Evolutionary conservation across 1,140 invertebrate species (phyloP), one percentile per base, ranked within the genome.

Genomic region (Condylostylus longicornis): DNA sequence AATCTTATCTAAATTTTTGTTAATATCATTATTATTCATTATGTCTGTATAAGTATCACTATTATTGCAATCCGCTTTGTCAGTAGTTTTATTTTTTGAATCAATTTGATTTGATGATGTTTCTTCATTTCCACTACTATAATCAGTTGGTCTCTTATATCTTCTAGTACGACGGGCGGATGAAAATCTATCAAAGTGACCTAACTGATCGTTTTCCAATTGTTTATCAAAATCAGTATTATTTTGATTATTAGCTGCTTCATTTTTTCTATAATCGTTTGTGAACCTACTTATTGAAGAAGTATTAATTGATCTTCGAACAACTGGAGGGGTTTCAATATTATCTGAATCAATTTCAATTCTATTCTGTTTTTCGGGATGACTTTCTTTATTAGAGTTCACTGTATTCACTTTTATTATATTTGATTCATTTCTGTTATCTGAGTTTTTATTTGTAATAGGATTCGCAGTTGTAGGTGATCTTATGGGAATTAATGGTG

Each of bases 291-390:
- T 6, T 4, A 9, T 10, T 14, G 23, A 7, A 15, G 31, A 13
- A 50, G 41, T 51, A 43, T 66, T 64, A 2, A 67, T 64, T 31
- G 52, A 55, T 49, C 77, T 72, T 37, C 84, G 67, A 9, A 75
- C 79, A 0, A 75, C 78, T 1, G 84, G 84, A 5, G 85, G 84
- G 5, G 85, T 88, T 66, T 89, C 84, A 13, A 88, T 83, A 45
- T 90, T 90, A 44, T 90, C 85, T 3, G 82, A 82, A 54, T 90
- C 85, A 9, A 88, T 85, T 52, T 88, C 83, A 18, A 82, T 75
- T 50, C 77, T 79, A 46, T 83, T 79, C 44, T 49, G 64, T 61
- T 43, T 72, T 55, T 46, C 61, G 48, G 52, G 74, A 41, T 43
- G 48, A 41, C 35, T 54, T 41, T 46, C 52, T 45, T 44, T 48